Percentiles rank a stretch among this genome's conserved stretches.
Evolutionary conservation across 2,888 invertebrate species (phyloP).

Genomic region (Ennomos fuscantarius): DNA sequence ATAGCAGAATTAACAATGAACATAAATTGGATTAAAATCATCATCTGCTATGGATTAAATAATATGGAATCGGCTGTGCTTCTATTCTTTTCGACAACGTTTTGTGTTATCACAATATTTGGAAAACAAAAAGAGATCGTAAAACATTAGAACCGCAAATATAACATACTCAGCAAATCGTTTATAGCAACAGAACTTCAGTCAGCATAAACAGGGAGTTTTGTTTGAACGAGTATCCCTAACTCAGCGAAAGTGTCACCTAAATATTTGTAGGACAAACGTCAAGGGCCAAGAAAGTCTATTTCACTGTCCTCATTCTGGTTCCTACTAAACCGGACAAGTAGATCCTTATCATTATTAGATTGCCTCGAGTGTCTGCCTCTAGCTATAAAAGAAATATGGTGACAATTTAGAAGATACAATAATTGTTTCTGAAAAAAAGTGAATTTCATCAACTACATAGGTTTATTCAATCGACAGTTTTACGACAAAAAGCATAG

Average conservation of each 20-base stretch:
- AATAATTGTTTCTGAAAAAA: slow-evolving; percentile 17
- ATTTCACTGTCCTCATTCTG: slow-evolving; percentile 46
- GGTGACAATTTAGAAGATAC: slow-evolving; percentile 25
- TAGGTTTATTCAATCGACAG: slow-evolving; percentile 15
- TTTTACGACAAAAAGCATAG: slow-evolving; percentile 2
- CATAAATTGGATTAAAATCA: no score
- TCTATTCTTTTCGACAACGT: no score
- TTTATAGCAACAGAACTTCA: slow-evolving; percentile 12
- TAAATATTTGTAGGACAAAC: slow-evolving; percentile 61
- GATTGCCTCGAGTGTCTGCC: slow-evolving; percentile 31
- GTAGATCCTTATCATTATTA: slow-evolving; percentile 37
- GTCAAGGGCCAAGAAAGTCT: slow-evolving; percentile 53
- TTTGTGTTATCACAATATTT: no score
- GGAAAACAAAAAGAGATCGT: slow-evolving; percentile 4
- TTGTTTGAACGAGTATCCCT: slow-evolving; percentile 29
- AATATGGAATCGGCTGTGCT: no score
- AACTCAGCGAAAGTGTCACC: slow-evolving; percentile 45
- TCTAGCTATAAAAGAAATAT: slow-evolving; percentile 32
- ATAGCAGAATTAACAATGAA: no score
- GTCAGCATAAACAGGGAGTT: slow-evolving; percentile 22
- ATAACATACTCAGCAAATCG: slow-evolving; percentile 9
- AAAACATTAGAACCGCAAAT: slow-evolving; percentile 3
- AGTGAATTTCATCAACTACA: slow-evolving; percentile 46
- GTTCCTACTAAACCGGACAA: slow-evolving; percentile 38
- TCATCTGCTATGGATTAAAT: no score